Evolutionary conservation across 2,888 invertebrate genomes (phyloP), one percentile per base, ranked within the genome.

Genomic region (Tetragonisca angustula): DNA sequence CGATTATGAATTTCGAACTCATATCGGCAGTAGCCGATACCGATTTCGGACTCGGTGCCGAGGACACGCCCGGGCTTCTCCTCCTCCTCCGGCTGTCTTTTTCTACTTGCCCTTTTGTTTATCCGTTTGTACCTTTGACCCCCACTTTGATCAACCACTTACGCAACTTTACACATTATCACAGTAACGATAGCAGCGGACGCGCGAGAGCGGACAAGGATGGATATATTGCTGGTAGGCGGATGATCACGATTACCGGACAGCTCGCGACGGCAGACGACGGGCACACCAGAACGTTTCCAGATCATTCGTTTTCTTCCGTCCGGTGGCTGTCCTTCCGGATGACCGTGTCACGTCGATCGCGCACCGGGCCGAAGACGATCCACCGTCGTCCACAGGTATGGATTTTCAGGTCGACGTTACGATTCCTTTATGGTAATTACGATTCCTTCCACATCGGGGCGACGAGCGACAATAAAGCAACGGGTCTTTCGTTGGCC

Each of bases 1-100:
- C 98, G 96, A 98, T 97, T 96, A 98, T 98, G 96, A 98, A 98
- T 97, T 98, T 98, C 96, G 98, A 98, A 97, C 97, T 98, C 98
- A 98, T 98, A 92, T 88, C 91, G 91, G 89, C 91, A 75, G 86
- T 76, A 81, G 78, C 82, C 89, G 87, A 75, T 83, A 82, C 73
- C 89, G 85, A 83, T 85, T 96, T 97, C 97, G 95, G 93, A 91
- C 90, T 91, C 91, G 93, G 93, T 85, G 88, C 89, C 90, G 86
- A 84, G 56, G 81, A 85, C 89, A 89, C 89, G 84, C 88, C 88
- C 89, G 88, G 84, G 61, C 49, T 71, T 65, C 75, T 76, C 24
- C 81, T 78, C 81, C 85, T 82, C 80, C 77, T 77, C 81, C 77
- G 76, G 80, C 88, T 84, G 80, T 54, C 74, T 62, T 50, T 75